A percentile compares a stretch with the other conserved stretches of the same genome.
Conservation (phyloP, 2,797 vertebrate genomes). For the Potorous gilbertii region DNA sequence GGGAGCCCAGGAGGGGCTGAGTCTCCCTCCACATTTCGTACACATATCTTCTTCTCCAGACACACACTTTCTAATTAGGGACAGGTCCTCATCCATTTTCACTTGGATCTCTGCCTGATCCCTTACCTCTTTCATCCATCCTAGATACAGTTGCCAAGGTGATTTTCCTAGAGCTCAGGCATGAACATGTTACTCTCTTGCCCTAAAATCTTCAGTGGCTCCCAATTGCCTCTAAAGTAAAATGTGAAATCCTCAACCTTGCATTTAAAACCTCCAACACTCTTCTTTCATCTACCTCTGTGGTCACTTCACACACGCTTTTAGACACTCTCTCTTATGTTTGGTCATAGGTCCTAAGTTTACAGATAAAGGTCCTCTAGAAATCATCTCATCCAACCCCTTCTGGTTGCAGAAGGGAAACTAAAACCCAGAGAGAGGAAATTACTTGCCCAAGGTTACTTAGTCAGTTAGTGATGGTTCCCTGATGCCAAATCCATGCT, state of each 20-base stretch:
- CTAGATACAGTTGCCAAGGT: not conserved
- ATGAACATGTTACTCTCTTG: too few relatives aligned
- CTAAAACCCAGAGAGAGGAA: too few relatives aligned
- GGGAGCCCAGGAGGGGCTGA: rapidly evolving
- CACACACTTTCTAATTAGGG: not conserved
- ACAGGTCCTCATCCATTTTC: too few relatives aligned
- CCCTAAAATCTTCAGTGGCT: not conserved
- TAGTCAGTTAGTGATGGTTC: too few relatives aligned
- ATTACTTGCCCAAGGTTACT: not conserved
- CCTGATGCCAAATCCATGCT: too few relatives aligned
- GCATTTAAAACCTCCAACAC: too few relatives aligned
- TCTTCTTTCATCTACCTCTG: not conserved
- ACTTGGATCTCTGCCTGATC: not conserved
- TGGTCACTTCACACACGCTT: too few relatives aligned
- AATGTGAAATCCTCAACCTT: not conserved
- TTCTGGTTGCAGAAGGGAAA: too few relatives aligned
- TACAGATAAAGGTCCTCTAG: not conserved
- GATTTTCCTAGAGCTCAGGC: too few relatives aligned
- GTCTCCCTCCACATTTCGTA: not conserved
- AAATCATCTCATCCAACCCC: too few relatives aligned
- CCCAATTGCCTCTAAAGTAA: not conserved
- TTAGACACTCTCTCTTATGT: not conserved
- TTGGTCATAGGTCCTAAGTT: not conserved
- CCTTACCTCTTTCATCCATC: not conserved
- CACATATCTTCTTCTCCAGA: not conserved